Evolutionary conservation across 2,888 invertebrate species (phyloP), one percentile per base, ranked within the genome.

Genomic region (Apotomis capreana): DNA sequence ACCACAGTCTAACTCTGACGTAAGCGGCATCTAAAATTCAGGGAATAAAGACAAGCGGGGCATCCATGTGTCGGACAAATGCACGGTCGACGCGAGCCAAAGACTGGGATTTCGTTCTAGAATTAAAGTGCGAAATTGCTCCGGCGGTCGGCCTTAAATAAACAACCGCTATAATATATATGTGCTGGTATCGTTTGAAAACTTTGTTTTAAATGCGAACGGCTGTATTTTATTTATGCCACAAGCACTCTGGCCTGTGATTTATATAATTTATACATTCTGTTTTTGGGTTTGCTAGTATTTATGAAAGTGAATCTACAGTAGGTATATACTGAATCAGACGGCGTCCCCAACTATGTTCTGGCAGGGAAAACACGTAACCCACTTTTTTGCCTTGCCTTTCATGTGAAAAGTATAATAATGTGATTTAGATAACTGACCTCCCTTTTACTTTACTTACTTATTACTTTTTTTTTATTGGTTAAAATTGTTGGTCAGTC

Each of bases 1-100:
- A 82, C 80, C 79, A 74, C 80, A 77, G 84, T 77, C 85, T 68
- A 90, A 89, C 90, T 89, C 84, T 75, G 84, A 87, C 87, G 84
- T 83, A 70, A 72, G 78, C 73, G 73, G 81, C 88, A 90, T 90
- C 79, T 85, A 87, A 89, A 89, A 91, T 91, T 84, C 85, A 91
- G 83, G 84, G 84, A 84, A 83, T 83, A 87, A 84, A 87, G 87
- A 85, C 87, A 83, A 82, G 81, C 80, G 80, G 81, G 78, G 76
- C 79, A 80, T 85, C 82, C 84, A 81, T 83, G 81, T 86, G 85
- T 87, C 87, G 75, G 81, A 82, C 81, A 79, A 81, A 83, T 80
- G 80, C 77, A 79, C 70, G 80, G 77, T 77, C 80, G 84, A 83
- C 80, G 80, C 73, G 80, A 83, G 83, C 85, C 84, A 84, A 84